Evolutionary conservation across 2,113 vertebrate species (phyloP).

Genomic region (Coptodon rendalli): DNA sequence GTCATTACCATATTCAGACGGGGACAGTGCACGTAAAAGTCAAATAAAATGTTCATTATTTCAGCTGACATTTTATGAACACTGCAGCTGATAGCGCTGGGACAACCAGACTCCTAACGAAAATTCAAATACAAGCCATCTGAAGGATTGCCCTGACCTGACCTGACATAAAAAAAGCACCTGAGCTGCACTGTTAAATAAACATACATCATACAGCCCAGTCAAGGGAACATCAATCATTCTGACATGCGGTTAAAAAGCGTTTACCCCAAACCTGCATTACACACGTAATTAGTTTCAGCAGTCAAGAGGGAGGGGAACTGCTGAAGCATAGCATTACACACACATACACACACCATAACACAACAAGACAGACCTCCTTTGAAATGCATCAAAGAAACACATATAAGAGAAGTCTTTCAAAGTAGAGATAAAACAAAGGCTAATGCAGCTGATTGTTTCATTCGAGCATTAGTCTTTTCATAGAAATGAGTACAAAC

Average conservation of each 20-base stretch:
- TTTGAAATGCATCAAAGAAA: constrained; percentile 26
- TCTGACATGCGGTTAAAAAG: constrained; percentile 68
- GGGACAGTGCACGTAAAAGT: constrained; percentile 18
- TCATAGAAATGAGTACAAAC: constrained; percentile 27
- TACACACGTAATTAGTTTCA: constrained; percentile 71
- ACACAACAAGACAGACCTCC: constrained; percentile 27
- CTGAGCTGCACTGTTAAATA: constrained; percentile 59
- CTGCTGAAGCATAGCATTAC: constrained; percentile 45
- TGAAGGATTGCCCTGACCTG: constrained; percentile 48
- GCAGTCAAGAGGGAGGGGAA: constrained; percentile 49
- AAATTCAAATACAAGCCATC: constrained; percentile 32
- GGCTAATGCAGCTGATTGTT: constrained; percentile 14
- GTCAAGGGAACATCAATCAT: constrained; percentile 66
- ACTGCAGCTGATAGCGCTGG: neutral
- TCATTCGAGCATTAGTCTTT: constrained; percentile 21
- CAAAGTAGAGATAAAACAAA: neutral
- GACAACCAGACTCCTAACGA: constrained; percentile 1
- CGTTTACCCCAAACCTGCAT: constrained; percentile 63
- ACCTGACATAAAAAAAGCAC: constrained; percentile 41
- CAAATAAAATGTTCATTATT: constrained; percentile 35
- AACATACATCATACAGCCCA: constrained; percentile 62
- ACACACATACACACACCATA: constrained; percentile 9
- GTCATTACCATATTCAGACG: constrained; percentile 31
- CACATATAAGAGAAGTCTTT: constrained; percentile 8
- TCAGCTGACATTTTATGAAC: constrained; percentile 30